Conservation (phyloP, 2,888 invertebrate genomes). For the Acronicta aceris region DNA sequence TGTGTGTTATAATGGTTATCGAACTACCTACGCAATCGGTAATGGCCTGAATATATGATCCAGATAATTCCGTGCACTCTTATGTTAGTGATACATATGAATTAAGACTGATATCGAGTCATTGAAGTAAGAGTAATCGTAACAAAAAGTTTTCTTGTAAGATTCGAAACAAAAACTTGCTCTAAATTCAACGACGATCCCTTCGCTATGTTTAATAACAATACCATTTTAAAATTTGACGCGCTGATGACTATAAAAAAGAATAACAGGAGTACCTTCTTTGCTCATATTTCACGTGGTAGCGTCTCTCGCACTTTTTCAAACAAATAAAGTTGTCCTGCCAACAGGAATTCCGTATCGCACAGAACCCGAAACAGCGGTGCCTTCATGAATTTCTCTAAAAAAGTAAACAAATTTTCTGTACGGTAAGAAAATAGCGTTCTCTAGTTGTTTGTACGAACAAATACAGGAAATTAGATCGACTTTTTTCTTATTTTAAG, state of each 20-base stretch:
- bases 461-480: constrained; percentile 47
- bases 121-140: too few species aligned
- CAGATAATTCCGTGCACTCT: too few species aligned
- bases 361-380: constrained; percentile 17
- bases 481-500: constrained; percentile 38
- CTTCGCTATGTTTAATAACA: too few species aligned
- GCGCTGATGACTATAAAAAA: neutral
- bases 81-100: too few species aligned
- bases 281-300: constrained; percentile 22
- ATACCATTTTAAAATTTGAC: neutral
- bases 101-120: too few species aligned
- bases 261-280: constrained; percentile 1
- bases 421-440: constrained; percentile 20
- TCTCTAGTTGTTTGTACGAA: constrained; percentile 30
- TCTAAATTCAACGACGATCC: too few species aligned
- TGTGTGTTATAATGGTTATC: too few species aligned
- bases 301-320: constrained; percentile 10
- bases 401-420: constrained; percentile 33
- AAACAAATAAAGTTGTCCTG: constrained; percentile 35
- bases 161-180: too few species aligned
- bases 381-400: constrained; percentile 19
- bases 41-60: too few species aligned
- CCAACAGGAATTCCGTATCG: constrained; percentile 33
- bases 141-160: too few species aligned
- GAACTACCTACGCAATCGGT: too few species aligned